These are phyloP conservation scores for Drosophila ezoana DNA, from an alignment of 2,888 invertebrate species.

Conservation along the genomic window DNA sequence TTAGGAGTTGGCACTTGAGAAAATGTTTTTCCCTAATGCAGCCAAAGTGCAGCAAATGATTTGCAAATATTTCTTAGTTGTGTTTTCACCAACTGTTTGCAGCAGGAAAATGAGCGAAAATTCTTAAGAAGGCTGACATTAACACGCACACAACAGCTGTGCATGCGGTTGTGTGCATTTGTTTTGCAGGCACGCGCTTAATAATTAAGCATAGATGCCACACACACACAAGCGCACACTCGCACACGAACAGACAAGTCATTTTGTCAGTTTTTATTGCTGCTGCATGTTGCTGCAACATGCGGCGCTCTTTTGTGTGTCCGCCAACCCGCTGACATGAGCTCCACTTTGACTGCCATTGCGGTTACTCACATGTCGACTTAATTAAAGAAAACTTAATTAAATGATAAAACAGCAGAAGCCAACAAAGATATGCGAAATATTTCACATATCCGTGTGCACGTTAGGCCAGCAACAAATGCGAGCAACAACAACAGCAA, in stretches of 20 bases:
- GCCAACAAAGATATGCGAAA: constrained; percentile 74
- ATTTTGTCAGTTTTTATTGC: constrained; percentile 34
- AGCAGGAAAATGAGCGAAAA: constrained; percentile 45
- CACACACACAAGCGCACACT: constrained; percentile 6
- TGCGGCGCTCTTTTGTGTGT: constrained; percentile 36
- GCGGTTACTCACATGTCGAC: constrained; percentile 72
- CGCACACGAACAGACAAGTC: constrained; percentile 4
- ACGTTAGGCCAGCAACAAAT: background rate
- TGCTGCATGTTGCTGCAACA: constrained; percentile 50
- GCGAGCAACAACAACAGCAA: background rate
- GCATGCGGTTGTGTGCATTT: constrained; percentile 22
- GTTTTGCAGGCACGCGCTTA: constrained; percentile 43
- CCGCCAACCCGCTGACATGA: constrained; percentile 31
- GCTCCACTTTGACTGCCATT: constrained; percentile 38
- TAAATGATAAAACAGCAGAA: constrained; percentile 78
- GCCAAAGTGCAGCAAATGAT: constrained; percentile 54
- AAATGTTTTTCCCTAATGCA: constrained; percentile 19
- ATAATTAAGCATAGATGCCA: constrained; percentile 70
- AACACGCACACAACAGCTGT: constrained; percentile 19
- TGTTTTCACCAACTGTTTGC: constrained; percentile 37
- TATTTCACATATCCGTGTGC: constrained; percentile 35
- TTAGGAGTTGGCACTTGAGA: constrained; percentile 29
- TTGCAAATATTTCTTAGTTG: constrained; percentile 60
- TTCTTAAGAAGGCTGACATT: constrained; percentile 24
- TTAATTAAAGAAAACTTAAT: constrained; percentile 82